Percentiles rank a stretch among this genome's conserved stretches.
phyloP scores from a whole-genome alignment of 2,888 invertebrate genomes.

The Lasioglossum villosulum region DNA sequence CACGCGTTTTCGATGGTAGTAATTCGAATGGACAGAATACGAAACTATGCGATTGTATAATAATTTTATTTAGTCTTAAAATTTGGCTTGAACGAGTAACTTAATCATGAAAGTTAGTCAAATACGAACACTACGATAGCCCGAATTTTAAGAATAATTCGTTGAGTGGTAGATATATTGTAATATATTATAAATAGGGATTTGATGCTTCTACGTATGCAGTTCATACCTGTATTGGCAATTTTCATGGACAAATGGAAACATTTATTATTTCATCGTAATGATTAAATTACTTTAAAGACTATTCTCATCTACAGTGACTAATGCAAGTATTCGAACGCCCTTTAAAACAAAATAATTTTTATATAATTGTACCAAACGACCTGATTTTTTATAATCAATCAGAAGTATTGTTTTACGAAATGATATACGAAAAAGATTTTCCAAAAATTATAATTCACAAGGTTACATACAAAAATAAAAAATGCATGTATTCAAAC shows the following conservation, averaged over 20 bases:
- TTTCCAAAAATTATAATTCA: too few species aligned
- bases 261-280: slow-evolving; percentile 24
- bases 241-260: slow-evolving; percentile 37
- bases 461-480: too few species aligned
- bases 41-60: slow-evolving; percentile 36
- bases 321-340: too few species aligned
- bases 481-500: too few species aligned
- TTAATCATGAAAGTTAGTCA: slow-evolving; percentile 21
- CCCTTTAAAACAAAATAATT: too few species aligned
- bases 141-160: slow-evolving; percentile 46
- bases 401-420: too few species aligned
- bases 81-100: slow-evolving; percentile 31
- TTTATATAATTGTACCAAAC: too few species aligned
- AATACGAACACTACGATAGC: slow-evolving; percentile 12
- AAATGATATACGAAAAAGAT: too few species aligned
- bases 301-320: slow-evolving; percentile 1
- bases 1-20: slow-evolving; percentile 22
- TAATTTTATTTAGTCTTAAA: slow-evolving; percentile 54
- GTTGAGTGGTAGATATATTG: slow-evolving; percentile 38
- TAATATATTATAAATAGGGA: slow-evolving; percentile 63
- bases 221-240: slow-evolving; percentile 23
- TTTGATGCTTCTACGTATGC: slow-evolving; percentile 30
- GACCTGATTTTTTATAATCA: too few species aligned
- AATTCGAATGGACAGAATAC: slow-evolving; percentile 16
- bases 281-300: slow-evolving; percentile 30